Percentiles rank a stretch among this genome's conserved stretches.
phyloP scores from a whole-genome alignment of 2,888 invertebrate genomes.

The Caenorhabditis panamensis region DNA sequence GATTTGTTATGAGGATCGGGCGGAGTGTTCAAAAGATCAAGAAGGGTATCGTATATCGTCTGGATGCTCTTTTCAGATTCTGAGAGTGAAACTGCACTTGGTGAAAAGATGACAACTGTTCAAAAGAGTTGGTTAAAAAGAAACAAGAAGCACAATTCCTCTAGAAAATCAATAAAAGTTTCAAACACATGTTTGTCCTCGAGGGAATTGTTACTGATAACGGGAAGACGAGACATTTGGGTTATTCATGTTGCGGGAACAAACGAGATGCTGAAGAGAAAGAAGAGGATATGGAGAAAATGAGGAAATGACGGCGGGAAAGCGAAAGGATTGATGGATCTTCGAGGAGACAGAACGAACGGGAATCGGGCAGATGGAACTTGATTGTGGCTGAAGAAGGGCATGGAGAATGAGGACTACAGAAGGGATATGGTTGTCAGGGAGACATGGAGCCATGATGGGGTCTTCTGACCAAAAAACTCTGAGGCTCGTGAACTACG shows the following conservation, averaged over 20 bases:
- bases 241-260: constrained; percentile 6
- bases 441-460: too few species aligned
- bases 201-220: constrained; percentile 24
- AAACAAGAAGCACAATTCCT: too few species aligned
- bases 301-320: background rate
- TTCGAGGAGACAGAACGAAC: background rate
- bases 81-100: background rate
- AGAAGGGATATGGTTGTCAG: too few species aligned
- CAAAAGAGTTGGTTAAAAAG: too few species aligned
- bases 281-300: background rate
- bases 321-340: background rate
- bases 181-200: constrained; percentile 15
- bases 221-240: constrained; percentile 33
- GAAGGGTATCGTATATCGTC: too few species aligned
- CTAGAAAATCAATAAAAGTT: background rate
- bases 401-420: too few species aligned
- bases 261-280: background rate
- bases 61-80: background rate
- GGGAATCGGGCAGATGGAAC: background rate
- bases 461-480: too few species aligned
- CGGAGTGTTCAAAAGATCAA: constrained; percentile 8
- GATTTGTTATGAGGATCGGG: background rate
- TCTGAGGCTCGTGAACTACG: too few species aligned
- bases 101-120: too few species aligned
- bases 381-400: background rate